Conservation (phyloP, 64 coral and sea anemone genomes). For the Astreopora myriophthalma region DNA sequence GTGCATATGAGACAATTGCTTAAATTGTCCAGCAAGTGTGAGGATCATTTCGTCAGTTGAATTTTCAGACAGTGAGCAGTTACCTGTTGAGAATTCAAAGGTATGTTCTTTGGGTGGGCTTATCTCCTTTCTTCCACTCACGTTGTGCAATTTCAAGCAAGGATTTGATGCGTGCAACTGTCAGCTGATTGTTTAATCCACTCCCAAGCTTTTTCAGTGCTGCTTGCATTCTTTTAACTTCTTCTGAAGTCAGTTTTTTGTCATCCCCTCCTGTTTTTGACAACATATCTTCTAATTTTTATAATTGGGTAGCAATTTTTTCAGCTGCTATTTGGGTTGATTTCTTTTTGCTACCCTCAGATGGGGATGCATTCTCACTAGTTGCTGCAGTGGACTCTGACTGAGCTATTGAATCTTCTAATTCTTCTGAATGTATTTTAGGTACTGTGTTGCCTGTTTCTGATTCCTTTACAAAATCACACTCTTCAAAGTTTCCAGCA, state of each 20-base stretch:
- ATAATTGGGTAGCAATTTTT: background rate
- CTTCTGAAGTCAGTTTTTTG: constrained; percentile 1
- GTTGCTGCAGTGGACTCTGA: background rate
- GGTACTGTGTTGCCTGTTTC: background rate
- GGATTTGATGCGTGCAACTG: constrained; percentile 3
- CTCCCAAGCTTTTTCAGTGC: background rate
- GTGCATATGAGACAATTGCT: no score
- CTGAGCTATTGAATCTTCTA: no score
- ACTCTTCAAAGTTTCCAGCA: no score
- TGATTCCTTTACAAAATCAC: no score
- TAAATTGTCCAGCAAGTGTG: no score
- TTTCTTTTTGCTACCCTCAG: background rate
- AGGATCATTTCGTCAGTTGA: no score
- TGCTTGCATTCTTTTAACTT: background rate
- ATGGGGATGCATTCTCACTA: background rate
- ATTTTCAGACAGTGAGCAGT: background rate
- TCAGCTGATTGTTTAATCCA: constrained; percentile 1
- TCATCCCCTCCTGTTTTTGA: constrained; percentile 8
- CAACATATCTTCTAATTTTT: background rate
- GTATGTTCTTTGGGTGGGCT: background rate
- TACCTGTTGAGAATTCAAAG: constrained; percentile 24
- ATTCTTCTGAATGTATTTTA: no score
- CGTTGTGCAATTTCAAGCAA: constrained; percentile 25
- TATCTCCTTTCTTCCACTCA: background rate
- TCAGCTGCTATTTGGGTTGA: constrained; percentile 10